A percentile compares a stretch with the other conserved stretches of the same genome.
Conservation (phyloP, 1,140 invertebrate genomes). For the Platyscapa corneri region DNA sequence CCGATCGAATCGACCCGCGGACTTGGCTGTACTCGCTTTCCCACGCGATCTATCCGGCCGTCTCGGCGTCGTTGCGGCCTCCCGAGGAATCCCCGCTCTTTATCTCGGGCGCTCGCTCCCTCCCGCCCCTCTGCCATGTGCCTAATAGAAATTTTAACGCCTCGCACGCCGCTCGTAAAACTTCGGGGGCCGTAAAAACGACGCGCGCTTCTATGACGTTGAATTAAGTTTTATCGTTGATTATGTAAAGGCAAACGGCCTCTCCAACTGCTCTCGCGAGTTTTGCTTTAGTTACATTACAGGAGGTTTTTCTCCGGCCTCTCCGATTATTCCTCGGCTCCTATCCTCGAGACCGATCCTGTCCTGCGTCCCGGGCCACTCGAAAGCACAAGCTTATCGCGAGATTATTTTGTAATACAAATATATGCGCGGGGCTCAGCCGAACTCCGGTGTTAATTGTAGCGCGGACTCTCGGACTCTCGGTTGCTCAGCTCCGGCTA, state of each 20-base stretch:
- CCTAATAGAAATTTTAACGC: conserved; percentile 49
- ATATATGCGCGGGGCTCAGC: too few relatives aligned
- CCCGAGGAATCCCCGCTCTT: conserved; percentile 13
- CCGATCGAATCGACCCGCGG: conserved; percentile 30
- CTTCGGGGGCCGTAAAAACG: not conserved
- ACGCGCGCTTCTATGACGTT: not conserved
- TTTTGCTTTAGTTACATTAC: not conserved
- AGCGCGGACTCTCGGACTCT: too few relatives aligned
- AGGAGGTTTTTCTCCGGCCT: not conserved
- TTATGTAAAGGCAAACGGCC: not conserved
- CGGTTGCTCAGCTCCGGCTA: too few relatives aligned
- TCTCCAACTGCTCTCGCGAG: too few relatives aligned
- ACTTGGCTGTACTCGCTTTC: conserved; percentile 27
- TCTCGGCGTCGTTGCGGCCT: conserved; percentile 12
- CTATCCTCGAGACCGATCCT: too few relatives aligned
- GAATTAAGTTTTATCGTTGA: conserved; percentile 26
- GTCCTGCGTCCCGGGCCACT: too few relatives aligned
- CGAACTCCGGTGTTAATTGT: too few relatives aligned
- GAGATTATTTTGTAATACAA: too few relatives aligned
- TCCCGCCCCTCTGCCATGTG: too few relatives aligned
- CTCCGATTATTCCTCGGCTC: too few relatives aligned
- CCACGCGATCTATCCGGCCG: conserved; percentile 31
- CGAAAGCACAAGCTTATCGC: too few relatives aligned
- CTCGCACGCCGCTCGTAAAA: conserved; percentile 42
- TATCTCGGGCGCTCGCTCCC: conserved; percentile 3